phyloP scores from a whole-genome alignment of 1,140 invertebrate genomes.

The Caenorhabditis elegans region DNA sequence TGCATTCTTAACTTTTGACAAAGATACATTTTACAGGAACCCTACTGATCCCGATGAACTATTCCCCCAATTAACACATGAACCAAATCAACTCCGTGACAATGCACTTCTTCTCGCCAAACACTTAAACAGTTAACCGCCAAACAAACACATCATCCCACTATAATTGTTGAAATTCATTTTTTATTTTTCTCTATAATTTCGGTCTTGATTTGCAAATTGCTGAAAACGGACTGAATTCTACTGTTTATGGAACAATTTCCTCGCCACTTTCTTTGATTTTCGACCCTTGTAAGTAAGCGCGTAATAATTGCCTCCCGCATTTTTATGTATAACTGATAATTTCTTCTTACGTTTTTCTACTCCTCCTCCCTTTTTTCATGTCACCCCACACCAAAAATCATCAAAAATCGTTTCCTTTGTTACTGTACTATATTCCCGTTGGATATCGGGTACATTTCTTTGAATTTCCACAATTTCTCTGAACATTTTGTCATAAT shows the following conservation, averaged over 20 bases:
- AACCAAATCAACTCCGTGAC: constrained; percentile 22
- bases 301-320: not conserved
- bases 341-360: not conserved
- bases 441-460: constrained; percentile 18
- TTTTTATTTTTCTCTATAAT: not conserved
- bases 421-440: constrained; percentile 23
- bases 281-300: not conserved
- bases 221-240: not conserved
- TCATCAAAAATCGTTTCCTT: not conserved
- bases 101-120: not conserved
- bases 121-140: not conserved
- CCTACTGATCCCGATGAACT: constrained; percentile 28
- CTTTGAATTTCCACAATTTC: not conserved
- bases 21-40: not conserved
- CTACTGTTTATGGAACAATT: not conserved
- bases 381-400: constrained; percentile 24
- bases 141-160: not conserved
- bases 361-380: not conserved
- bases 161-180: not conserved
- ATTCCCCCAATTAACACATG: not conserved
- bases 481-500: not conserved
- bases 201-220: not conserved
- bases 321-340: constrained; percentile 14
- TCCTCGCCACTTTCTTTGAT: not conserved
- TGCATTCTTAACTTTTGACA: not conserved